These are phyloP conservation scores for Trematocara macrostoma DNA, from an alignment of 2,113 vertebrate species.

Conservation along the genomic window DNA sequence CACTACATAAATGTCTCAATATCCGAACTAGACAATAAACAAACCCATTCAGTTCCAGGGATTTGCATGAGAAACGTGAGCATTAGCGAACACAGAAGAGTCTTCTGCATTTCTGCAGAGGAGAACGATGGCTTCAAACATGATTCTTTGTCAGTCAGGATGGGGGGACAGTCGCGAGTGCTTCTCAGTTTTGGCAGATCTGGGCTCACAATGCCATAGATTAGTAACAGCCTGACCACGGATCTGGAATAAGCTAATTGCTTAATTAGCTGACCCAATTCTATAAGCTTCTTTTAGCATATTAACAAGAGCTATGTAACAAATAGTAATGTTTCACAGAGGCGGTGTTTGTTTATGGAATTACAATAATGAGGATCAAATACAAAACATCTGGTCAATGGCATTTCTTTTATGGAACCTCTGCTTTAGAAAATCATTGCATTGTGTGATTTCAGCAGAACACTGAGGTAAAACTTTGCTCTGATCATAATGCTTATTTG, in stretches of 20 bases:
- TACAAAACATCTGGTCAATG: slow-evolving; percentile 56
- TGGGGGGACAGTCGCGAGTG: slow-evolving; percentile 37
- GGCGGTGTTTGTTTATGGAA: slow-evolving; percentile 67
- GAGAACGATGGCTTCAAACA: slow-evolving; percentile 61
- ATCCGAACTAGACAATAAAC: slow-evolving; percentile 72
- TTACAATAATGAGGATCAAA: slow-evolving; percentile 74
- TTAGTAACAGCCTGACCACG: slow-evolving; percentile 71
- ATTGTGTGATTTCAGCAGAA: background rate
- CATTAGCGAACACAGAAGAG: slow-evolving; percentile 63
- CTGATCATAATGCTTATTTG: slow-evolving; percentile 9
- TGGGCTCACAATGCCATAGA: slow-evolving; percentile 66
- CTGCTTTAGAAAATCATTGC: slow-evolving; percentile 14
- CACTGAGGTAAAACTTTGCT: background rate
- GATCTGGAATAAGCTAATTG: slow-evolving; percentile 77
- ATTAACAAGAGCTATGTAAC: slow-evolving; percentile 72
- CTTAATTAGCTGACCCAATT: slow-evolving; percentile 81
- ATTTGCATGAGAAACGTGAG: slow-evolving; percentile 75
- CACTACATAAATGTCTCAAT: slow-evolving; percentile 71
- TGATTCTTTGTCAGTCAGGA: slow-evolving; percentile 62
- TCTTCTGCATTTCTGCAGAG: slow-evolving; percentile 47
- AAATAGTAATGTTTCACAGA: slow-evolving; percentile 64
- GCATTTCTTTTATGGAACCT: slow-evolving; percentile 18
- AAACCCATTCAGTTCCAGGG: slow-evolving; percentile 70
- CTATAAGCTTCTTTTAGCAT: slow-evolving; percentile 76
- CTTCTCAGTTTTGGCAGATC: slow-evolving; percentile 59